Conservation (phyloP, 2,113 vertebrate species). For the Cygnus buccinator region DNA sequence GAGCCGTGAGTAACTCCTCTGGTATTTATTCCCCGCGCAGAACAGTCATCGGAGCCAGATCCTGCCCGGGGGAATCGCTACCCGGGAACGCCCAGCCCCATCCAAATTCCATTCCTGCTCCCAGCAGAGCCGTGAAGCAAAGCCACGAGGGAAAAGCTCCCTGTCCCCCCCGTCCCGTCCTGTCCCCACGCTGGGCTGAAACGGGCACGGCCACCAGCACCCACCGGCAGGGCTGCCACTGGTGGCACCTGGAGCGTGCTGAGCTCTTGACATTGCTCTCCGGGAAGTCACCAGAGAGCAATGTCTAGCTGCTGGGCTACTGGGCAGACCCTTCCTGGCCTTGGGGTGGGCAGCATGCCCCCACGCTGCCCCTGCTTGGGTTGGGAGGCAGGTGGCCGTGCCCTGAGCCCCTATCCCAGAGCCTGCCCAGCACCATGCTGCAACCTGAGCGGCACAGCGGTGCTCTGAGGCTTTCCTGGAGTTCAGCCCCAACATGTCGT, state of each 20-base stretch:
- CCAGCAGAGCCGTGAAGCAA: not conserved
- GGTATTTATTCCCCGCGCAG: slow-evolving; percentile 66
- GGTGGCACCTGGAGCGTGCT: not conserved
- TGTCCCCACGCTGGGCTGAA: not conserved
- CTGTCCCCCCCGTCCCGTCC: not conserved
- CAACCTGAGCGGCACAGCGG: not conserved
- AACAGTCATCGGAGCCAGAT: slow-evolving; percentile 68
- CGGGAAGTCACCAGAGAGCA: not conserved
- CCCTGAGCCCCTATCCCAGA: not conserved
- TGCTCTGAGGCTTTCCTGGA: slow-evolving; percentile 50
- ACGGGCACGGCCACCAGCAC: not conserved
- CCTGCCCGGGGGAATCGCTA: slow-evolving; percentile 44
- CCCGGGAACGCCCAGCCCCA: slow-evolving; percentile 58
- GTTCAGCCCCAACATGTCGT: slow-evolving; percentile 55
- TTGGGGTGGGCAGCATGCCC: not conserved
- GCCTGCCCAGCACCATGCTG: not conserved
- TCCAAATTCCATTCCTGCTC: slow-evolving; percentile 60
- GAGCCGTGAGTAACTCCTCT: slow-evolving; percentile 68
- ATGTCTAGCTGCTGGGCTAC: not conserved
- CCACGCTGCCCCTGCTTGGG: not conserved
- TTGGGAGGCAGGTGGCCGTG: not conserved
- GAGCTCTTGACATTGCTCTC: not conserved
- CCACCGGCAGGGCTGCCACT: not conserved
- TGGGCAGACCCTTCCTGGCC: not conserved
- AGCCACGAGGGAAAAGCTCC: not conserved